Conservation (phyloP, 30 jellyfish, hydroid and myxozoan genomes). For the Turritopsis dohrnii region DNA sequence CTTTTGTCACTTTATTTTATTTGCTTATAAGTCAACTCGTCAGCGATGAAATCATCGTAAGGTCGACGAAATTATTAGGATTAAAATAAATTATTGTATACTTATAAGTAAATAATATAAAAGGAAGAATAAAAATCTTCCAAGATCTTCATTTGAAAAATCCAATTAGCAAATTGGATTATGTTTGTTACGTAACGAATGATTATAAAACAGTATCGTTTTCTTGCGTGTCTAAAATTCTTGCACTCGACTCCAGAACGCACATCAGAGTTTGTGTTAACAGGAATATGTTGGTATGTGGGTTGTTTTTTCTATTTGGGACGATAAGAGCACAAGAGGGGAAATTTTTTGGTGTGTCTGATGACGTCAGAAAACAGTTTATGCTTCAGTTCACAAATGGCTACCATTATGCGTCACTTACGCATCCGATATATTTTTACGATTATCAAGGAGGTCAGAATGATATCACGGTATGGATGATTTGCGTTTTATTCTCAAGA, state of each 20-base stretch:
- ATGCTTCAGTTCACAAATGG: neutral
- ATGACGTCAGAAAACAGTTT: neutral
- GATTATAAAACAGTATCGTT: neutral
- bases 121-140: too few relatives aligned
- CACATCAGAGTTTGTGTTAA: too few relatives aligned
- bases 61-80: too few relatives aligned
- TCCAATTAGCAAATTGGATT: neutral
- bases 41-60: too few relatives aligned
- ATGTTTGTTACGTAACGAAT: neutral
- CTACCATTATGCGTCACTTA: neutral
- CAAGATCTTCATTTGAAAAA: too few relatives aligned
- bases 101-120: too few relatives aligned
- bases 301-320: neutral
- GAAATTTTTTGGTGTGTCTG: neutral
- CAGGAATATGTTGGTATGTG: neutral
- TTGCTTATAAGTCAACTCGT: too few relatives aligned
- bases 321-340: neutral
- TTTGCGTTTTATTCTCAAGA: too few relatives aligned
- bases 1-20: too few relatives aligned
- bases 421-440: neutral
- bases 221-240: neutral
- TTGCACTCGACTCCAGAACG: neutral
- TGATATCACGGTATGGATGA: neutral
- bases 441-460: neutral
- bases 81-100: too few relatives aligned